Evolutionary conservation across 2,888 invertebrate genomes (phyloP).

Genomic region (Clanis bilineata): DNA sequence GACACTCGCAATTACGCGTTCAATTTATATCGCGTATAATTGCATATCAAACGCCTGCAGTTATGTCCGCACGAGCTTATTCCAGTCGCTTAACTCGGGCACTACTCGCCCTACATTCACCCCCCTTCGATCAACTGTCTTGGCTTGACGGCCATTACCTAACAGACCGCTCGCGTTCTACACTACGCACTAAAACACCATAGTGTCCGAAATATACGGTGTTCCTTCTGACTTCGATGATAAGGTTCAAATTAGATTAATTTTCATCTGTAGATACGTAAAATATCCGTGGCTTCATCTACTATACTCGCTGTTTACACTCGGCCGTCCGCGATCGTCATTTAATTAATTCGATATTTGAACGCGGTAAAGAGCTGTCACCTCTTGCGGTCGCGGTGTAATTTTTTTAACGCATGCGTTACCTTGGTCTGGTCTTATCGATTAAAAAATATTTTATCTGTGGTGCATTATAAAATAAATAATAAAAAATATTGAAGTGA

Average conservation of each 20-base stretch:
- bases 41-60: slow-evolving; percentile 36
- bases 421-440: not conserved
- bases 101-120: slow-evolving; percentile 70
- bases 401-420: not conserved
- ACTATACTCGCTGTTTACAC: slow-evolving; percentile 67
- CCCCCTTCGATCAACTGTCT: slow-evolving; percentile 73
- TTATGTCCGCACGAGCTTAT: slow-evolving; percentile 35
- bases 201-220: slow-evolving; percentile 26
- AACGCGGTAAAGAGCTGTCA: slow-evolving; percentile 64
- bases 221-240: slow-evolving; percentile 36
- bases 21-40: slow-evolving; percentile 25
- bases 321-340: slow-evolving; percentile 65
- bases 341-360: slow-evolving; percentile 77
- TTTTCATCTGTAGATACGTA: slow-evolving; percentile 31
- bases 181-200: slow-evolving; percentile 46
- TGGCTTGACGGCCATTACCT: slow-evolving; percentile 73
- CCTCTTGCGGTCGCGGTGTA: slow-evolving; percentile 24
- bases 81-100: slow-evolving; percentile 47
- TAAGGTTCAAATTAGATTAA: slow-evolving; percentile 50
- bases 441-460: not conserved
- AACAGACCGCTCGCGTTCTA: slow-evolving; percentile 69
- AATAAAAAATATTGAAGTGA: not conserved
- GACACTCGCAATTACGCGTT: slow-evolving; percentile 22
- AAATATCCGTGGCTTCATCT: slow-evolving; percentile 55
- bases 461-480: not conserved